Evolutionary conservation across 2,888 invertebrate species (phyloP).

Genomic region (Trichacis sp.): DNA sequence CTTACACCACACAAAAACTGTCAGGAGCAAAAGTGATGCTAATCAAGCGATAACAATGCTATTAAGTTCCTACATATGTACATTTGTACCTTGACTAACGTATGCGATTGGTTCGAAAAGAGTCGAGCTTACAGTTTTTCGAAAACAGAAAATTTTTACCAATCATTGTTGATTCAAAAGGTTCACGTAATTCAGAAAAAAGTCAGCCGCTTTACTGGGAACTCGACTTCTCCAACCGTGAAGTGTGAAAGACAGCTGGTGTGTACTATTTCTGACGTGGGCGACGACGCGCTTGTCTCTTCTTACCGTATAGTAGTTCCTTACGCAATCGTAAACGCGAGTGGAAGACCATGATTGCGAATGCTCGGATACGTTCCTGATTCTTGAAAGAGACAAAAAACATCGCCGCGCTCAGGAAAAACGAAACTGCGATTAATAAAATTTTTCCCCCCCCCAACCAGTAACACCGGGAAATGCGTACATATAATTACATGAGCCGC

Average conservation of each 20-base stretch:
- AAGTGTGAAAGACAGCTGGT: conserved; percentile 65
- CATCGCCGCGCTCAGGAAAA: conserved; percentile 28
- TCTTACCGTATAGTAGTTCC: conserved; percentile 23
- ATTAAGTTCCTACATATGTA: conserved; percentile 63
- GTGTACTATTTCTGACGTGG: conserved; percentile 55
- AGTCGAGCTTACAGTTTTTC: conserved; percentile 53
- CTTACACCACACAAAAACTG: too few relatives aligned
- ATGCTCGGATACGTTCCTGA: conserved; percentile 12
- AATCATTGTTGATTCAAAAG: neutral
- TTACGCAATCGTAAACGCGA: conserved; percentile 18
- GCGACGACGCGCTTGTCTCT: conserved; percentile 49
- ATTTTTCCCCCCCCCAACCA: conserved; percentile 43
- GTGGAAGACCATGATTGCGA: conserved; percentile 25
- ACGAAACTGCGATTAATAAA: conserved; percentile 44
- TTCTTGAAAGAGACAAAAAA: conserved; percentile 22
- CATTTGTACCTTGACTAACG: conserved; percentile 69
- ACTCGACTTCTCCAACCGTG: conserved; percentile 58
- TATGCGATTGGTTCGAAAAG: conserved; percentile 58
- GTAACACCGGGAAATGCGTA: conserved; percentile 50
- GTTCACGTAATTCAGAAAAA: too few relatives aligned
- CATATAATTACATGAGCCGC: conserved; percentile 43
- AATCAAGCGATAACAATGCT: conserved; percentile 60
- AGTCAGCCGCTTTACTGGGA: conserved; percentile 44
- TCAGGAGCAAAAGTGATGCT: conserved; percentile 49
- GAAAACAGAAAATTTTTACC: neutral